Conservation (phyloP, 2,113 vertebrate genomes). For the Entomyzon cyanotis region DNA sequence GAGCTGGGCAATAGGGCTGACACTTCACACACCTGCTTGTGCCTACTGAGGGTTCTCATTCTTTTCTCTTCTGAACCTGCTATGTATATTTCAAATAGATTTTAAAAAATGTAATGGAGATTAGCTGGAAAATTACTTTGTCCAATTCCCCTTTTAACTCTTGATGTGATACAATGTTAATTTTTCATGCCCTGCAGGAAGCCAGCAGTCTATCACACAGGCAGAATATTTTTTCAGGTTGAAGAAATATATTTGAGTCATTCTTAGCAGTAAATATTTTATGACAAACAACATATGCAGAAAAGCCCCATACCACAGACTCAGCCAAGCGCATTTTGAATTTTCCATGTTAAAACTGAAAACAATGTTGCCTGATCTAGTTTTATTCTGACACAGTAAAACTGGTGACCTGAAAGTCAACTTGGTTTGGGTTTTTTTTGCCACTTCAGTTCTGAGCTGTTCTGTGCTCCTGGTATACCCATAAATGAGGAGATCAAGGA, state of each 20-base stretch:
- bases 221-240: neutral
- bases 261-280: constrained; percentile 4
- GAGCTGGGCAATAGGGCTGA: neutral
- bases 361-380: neutral
- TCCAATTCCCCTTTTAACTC: neutral
- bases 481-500: neutral
- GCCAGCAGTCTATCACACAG: neutral
- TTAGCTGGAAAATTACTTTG: neutral
- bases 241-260: neutral
- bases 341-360: constrained; percentile 10
- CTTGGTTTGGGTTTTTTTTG: neutral
- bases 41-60: neutral
- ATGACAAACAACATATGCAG: neutral
- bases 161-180: neutral
- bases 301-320: neutral
- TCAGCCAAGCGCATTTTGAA: neutral
- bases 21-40: neutral
- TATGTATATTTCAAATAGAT: neutral
- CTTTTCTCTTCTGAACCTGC: neutral
- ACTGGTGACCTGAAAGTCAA: constrained; percentile 2
- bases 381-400: constrained; percentile 1
- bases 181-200: neutral
- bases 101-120: neutral
- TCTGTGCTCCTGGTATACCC: neutral
- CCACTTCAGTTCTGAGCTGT: neutral